A percentile compares a stretch with the other conserved stretches of the same genome.
Conservation (phyloP, 2,113 vertebrate genomes). For the Podarcis cretensis region DNA sequence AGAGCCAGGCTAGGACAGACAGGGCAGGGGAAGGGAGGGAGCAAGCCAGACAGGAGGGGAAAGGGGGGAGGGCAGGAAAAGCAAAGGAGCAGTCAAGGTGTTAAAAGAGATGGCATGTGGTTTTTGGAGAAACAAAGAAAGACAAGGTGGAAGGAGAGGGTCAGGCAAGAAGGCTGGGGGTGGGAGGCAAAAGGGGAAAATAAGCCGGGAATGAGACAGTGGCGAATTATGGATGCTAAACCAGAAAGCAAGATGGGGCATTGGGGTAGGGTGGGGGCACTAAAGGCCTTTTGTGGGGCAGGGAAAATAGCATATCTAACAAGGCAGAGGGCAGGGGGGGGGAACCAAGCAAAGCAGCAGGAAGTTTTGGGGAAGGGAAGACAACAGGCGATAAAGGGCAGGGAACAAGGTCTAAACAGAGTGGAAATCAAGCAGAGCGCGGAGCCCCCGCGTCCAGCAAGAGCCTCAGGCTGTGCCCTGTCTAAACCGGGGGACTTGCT, state of each 20-base stretch:
- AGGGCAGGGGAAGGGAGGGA: not conserved
- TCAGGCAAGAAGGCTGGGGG: not conserved
- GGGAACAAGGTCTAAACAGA: no score
- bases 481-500: no score
- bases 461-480: no score
- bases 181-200: not conserved
- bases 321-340: not conserved
- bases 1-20: constrained; percentile 25
- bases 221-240: not conserved
- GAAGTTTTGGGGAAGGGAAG: no score
- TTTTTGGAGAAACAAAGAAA: not conserved
- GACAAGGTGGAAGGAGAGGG: not conserved
- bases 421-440: no score
- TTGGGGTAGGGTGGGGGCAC: no score
- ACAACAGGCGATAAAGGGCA: no score
- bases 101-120: not conserved
- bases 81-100: not conserved
- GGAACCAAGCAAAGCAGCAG: no score
- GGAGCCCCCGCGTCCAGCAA: no score
- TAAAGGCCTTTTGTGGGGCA: no score
- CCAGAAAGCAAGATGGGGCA: not conserved
- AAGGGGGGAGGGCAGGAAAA: not conserved
- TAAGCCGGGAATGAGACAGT: not conserved
- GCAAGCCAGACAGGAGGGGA: not conserved
- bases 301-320: no score